Conservation (phyloP, 2,797 vertebrate species). For the Steatocranus sp. region DNA sequence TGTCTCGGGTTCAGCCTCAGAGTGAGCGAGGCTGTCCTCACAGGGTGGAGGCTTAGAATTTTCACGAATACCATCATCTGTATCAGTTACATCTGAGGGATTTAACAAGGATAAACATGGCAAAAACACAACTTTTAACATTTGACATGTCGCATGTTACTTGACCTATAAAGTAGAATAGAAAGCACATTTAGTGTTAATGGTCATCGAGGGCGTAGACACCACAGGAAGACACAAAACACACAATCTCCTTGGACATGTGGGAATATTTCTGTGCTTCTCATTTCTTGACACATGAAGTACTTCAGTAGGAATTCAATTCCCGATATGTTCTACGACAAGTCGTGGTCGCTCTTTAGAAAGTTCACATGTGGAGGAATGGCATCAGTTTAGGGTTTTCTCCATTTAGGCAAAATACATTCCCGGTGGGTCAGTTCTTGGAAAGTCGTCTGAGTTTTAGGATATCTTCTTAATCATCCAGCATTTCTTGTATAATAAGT, state of each 20-base stretch:
- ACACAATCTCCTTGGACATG: conserved; percentile 87
- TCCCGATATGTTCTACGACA: conserved; percentile 11
- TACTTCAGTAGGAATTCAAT: conserved; percentile 12
- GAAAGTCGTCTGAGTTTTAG: neutral
- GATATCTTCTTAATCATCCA: conserved; percentile 25
- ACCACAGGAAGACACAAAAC: conserved; percentile 92
- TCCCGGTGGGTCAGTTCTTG: conserved; percentile 10
- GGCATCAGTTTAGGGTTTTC: conserved; percentile 3
- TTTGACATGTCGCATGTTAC: conserved; percentile 86
- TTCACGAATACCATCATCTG: conserved; percentile 99
- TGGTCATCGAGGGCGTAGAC: conserved; percentile 90
- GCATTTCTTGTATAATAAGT: neutral
- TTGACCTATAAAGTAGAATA: conserved; percentile 94
- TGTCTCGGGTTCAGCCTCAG: conserved; percentile 66
- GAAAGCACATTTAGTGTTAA: conserved; percentile 95
- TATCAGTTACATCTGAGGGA: conserved; percentile 99
- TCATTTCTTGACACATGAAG: conserved; percentile 64
- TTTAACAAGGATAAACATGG: conserved; percentile 99
- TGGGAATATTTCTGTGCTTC: conserved; percentile 68
- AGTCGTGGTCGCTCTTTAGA: neutral
- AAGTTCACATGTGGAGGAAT: neutral
- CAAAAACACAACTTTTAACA: conserved; percentile 96
- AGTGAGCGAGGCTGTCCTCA: conserved; percentile 86
- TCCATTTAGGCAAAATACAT: neutral
- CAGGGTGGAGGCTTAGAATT: conserved; percentile 94